phyloP scores from a whole-genome alignment of 2,113 vertebrate genomes.

The Gnathonemus longibarbis region DNA sequence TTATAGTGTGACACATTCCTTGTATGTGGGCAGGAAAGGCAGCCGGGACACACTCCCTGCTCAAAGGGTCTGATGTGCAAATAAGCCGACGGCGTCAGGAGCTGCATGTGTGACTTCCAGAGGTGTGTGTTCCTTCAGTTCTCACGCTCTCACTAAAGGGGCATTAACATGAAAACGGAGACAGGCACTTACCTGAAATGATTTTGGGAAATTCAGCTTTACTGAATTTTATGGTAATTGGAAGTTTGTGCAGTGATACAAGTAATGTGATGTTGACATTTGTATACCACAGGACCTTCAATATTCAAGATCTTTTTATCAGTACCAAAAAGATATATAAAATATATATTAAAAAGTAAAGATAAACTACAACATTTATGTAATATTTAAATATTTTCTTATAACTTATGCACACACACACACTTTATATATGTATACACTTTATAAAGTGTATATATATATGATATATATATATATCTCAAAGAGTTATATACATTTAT shows the following conservation, averaged over 20 bases:
- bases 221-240: neutral
- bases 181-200: neutral
- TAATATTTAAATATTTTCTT: neutral
- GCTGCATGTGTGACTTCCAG: neutral
- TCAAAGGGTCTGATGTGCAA: neutral
- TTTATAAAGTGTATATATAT: too few relatives aligned
- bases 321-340: neutral
- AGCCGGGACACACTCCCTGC: neutral
- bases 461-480: too few relatives aligned
- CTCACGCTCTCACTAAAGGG: neutral
- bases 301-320: neutral
- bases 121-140: neutral
- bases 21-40: neutral
- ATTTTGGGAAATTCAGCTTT: neutral
- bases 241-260: neutral
- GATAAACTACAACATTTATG: too few relatives aligned
- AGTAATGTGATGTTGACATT: neutral
- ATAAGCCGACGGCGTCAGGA: neutral
- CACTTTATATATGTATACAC: too few relatives aligned
- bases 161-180: too few relatives aligned
- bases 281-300: neutral
- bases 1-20: neutral
- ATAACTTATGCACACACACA: neutral
- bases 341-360: neutral
- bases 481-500: too few relatives aligned